phyloP scores from a whole-genome alignment of 2,113 vertebrate genomes.

The Hippotragus niger region DNA sequence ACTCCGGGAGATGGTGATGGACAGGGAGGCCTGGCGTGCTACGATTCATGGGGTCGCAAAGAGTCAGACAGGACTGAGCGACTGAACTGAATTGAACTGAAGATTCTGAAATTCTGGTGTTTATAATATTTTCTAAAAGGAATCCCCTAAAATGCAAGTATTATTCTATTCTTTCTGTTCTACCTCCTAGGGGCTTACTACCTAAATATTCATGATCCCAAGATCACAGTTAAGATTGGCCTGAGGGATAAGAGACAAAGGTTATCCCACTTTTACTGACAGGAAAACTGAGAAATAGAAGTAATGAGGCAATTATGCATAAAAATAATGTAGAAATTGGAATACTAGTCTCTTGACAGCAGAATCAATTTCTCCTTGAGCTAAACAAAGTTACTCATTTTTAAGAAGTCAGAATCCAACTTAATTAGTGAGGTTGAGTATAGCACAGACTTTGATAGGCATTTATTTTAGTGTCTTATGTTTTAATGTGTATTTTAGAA shows the following conservation, averaged over 20 bases:
- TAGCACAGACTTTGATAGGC: not conserved
- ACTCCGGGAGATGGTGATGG: too few relatives aligned
- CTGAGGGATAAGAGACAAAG: not conserved
- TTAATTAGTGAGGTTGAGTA: not conserved
- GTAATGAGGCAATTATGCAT: not conserved
- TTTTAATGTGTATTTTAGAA: not conserved
- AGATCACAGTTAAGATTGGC: not conserved
- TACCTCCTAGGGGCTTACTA: not conserved
- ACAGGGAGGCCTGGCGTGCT: too few relatives aligned
- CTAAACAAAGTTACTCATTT: not conserved
- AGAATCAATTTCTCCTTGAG: not conserved
- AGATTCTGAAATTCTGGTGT: not conserved
- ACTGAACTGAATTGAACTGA: too few relatives aligned
- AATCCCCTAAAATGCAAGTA: not conserved
- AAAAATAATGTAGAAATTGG: not conserved
- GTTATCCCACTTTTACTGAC: not conserved
- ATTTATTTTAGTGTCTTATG: not conserved
- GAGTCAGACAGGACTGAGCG: too few relatives aligned
- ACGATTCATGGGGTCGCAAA: too few relatives aligned
- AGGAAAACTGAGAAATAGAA: not conserved
- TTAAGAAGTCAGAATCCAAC: not conserved
- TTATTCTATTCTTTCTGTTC: not conserved
- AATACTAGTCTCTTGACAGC: not conserved
- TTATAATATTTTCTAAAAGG: constrained; percentile 14
- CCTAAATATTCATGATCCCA: not conserved